Base-by-base conservation (phyloP, 2,797 vertebrate species). In the Mionectes olivaceus region DNA sequence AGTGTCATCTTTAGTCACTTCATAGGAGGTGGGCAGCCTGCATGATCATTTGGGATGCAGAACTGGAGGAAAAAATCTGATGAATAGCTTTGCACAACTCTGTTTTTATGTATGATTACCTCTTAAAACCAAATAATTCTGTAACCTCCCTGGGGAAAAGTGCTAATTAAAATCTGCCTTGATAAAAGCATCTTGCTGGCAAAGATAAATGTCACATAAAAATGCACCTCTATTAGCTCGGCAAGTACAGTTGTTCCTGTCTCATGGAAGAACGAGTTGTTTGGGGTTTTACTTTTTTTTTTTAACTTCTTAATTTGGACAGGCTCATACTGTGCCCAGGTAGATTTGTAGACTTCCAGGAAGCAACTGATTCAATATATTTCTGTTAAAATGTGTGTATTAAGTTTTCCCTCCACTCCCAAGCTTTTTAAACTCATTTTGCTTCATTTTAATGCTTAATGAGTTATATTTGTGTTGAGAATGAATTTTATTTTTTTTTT, bases 141-240 rank as follows among this genome's bases (percentile, higher is more conserved):
- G 17, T 82, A 35, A 49, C 25, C 13, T 70, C 33, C 37, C 27
- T 17, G 28, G 57, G 28, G 55, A 80, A 70, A 79, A 77, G 53
- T 41, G 46, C 67, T 87, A 92, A 90, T 87, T 87, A 92, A 94
- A 93, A 83, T 83, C 27, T 57, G 13, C 32, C 11, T 33, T 68
- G 24, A 60, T 80, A 64, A 88, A 88, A 78, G 50, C 44, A 44
- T 79, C 67, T 68, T 94, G 59, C 35, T 84, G 77, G 53, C 61
- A 53, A 68, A 81, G 73, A 74, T 57, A 87, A 83, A 88, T 88
- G 76, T 74, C 76, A 50, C 49, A 28, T 32, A 53, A 70, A 93
- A 91, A 75, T 71, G 46, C 37, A 28, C 64, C 95, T 91, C 57
- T 88, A 13, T 83, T 57, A 68, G 41, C 49, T 88, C 4, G 1